These are phyloP conservation scores for Neomorphus geoffroyi DNA, from an alignment of 2,797 vertebrate species.

Conservation along the genomic window DNA sequence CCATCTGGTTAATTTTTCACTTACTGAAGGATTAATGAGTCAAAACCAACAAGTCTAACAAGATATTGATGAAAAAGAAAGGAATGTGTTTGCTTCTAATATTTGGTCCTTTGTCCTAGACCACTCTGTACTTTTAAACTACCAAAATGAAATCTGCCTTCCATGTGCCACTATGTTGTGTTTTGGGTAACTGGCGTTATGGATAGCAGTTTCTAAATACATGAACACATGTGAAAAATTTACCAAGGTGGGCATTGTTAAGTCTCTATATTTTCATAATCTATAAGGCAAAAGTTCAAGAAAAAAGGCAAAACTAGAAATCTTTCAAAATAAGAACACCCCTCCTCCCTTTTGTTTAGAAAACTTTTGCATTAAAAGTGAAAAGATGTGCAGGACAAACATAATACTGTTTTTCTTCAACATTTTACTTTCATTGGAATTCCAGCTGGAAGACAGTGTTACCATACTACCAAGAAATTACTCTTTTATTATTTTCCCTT, in stretches of 20 bases:
- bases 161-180: fast-evolving
- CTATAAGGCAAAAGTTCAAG: not conserved
- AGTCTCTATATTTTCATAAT: not conserved
- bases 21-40: constrained; percentile 11
- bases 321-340: not conserved
- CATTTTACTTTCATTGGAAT: not conserved
- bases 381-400: not conserved
- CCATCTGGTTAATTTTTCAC: not conserved
- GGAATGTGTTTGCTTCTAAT: not conserved
- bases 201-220: not conserved
- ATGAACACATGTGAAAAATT: not conserved
- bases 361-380: not conserved
- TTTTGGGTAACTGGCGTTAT: not conserved
- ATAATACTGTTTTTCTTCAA: not conserved
- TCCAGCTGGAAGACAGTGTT: not conserved
- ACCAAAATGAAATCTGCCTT: not conserved
- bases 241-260: not conserved
- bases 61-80: constrained; percentile 19
- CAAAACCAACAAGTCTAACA: not conserved
- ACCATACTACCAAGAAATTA: not conserved
- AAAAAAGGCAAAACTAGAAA: not conserved
- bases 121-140: not conserved
- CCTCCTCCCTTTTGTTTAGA: not conserved
- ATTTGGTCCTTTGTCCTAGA: constrained; percentile 6
- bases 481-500: not conserved